A percentile compares a stretch with the other conserved stretches of the same genome.
phyloP scores from a whole-genome alignment of 2,888 invertebrate genomes.

The Watsonalla binaria region DNA sequence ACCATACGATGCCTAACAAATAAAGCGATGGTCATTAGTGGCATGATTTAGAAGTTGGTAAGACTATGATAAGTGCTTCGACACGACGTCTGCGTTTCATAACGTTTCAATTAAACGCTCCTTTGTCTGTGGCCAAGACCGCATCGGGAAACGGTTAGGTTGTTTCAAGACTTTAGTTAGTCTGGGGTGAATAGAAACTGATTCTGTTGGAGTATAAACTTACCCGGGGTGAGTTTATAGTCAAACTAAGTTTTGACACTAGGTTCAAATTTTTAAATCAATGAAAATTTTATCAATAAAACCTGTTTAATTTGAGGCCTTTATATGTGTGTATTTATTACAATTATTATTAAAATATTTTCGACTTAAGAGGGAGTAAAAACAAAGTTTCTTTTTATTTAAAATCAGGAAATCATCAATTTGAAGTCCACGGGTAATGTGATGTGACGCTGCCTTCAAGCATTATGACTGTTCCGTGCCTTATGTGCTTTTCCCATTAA shows the following conservation, averaged over 20 bases:
- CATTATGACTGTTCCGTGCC: slow-evolving; percentile 13
- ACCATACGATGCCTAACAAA: neutral
- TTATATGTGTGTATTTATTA: no score
- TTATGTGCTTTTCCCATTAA: slow-evolving; percentile 24
- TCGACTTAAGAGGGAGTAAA: no score
- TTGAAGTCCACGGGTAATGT: neutral
- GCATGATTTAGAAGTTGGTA: slow-evolving; percentile 39
- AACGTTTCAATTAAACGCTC: slow-evolving; percentile 39
- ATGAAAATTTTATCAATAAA: no score
- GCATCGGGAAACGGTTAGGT: neutral
- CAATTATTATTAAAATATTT: no score
- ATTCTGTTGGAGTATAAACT: no score
- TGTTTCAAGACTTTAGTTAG: no score
- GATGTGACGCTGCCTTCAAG: neutral
- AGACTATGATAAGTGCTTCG: slow-evolving; percentile 37
- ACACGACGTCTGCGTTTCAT: slow-evolving; percentile 41
- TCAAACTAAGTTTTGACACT: no score
- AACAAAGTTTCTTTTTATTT: neutral
- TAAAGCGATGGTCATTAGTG: slow-evolving; percentile 31
- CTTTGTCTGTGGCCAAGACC: slow-evolving; percentile 16
- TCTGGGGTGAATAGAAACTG: no score
- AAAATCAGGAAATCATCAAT: slow-evolving; percentile 4
- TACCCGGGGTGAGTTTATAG: no score
- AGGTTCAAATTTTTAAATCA: no score
- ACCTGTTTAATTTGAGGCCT: no score